A percentile compares a stretch with the other conserved stretches of the same genome.
These are phyloP conservation scores for Pristis pectinata DNA, from an alignment of 2,797 vertebrate genomes.

Conservation along the genomic window DNA sequence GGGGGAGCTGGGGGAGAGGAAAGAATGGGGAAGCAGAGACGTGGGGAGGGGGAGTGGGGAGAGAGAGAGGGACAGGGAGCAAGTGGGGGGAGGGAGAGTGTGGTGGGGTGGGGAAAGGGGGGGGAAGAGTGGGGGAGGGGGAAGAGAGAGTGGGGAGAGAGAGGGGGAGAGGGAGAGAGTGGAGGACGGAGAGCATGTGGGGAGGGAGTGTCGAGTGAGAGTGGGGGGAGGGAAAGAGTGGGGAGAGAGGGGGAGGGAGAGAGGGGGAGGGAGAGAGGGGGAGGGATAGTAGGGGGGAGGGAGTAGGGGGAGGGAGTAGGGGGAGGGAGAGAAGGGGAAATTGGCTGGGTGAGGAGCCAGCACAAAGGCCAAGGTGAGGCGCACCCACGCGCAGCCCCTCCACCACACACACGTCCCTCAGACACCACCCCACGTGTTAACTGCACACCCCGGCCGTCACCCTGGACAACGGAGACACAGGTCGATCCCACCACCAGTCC, in stretches of 20 bases:
- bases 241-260: background rate
- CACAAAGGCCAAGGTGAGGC: too few relatives aligned
- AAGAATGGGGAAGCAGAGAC: too few relatives aligned
- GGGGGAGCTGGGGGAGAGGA: background rate
- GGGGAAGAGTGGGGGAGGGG: background rate
- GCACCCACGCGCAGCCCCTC: too few relatives aligned
- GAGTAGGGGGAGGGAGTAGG: too few relatives aligned
- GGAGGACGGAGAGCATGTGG: background rate
- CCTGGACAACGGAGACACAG: too few relatives aligned
- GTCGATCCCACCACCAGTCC: background rate
- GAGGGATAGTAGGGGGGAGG: background rate
- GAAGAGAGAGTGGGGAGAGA: too few relatives aligned
- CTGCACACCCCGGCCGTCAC: too few relatives aligned
- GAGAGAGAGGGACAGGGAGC: background rate
- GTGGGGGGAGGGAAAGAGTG: background rate
- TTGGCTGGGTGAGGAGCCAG: too few relatives aligned
- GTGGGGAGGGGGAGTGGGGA: background rate
- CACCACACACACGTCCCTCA: too few relatives aligned
- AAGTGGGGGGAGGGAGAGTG: background rate
- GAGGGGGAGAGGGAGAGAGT: background rate
- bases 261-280: too few relatives aligned
- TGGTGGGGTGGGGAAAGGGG: background rate
- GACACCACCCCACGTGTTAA: too few relatives aligned
- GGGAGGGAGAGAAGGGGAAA: background rate
- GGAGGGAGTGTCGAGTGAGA: too few relatives aligned